These are phyloP conservation scores for Holacanthella duospinosa DNA, from an alignment of 2,888 invertebrate species.

Conservation along the genomic window DNA sequence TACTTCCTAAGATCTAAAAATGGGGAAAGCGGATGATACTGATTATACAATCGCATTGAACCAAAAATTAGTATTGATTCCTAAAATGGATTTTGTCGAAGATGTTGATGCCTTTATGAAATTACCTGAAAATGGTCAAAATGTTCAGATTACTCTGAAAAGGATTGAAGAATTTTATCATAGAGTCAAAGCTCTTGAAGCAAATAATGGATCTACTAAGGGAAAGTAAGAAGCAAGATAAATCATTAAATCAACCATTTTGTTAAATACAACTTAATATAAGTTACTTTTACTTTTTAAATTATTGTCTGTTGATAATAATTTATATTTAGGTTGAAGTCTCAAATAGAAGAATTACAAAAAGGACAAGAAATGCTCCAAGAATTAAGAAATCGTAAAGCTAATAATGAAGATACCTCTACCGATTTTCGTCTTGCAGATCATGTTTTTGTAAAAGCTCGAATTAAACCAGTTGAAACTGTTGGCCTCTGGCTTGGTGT, in stretches of 20 bases:
- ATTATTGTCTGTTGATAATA: neutral
- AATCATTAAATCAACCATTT: too few species aligned
- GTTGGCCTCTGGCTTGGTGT: slow-evolving; percentile 60
- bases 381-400: slow-evolving; percentile 66
- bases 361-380: slow-evolving; percentile 84
- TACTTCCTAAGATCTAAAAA: neutral
- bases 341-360: slow-evolving; percentile 89
- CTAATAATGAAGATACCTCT: slow-evolving; percentile 56
- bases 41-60: neutral
- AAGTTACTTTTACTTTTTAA: too few species aligned
- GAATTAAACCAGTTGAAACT: slow-evolving; percentile 76
- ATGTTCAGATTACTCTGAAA: slow-evolving; percentile 74
- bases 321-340: slow-evolving; percentile 52
- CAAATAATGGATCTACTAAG: slow-evolving; percentile 74
- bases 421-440: slow-evolving; percentile 87
- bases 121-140: slow-evolving; percentile 64
- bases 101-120: slow-evolving; percentile 92
- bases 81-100: slow-evolving; percentile 46
- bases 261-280: too few species aligned
- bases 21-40: slow-evolving; percentile 13
- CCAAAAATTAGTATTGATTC: slow-evolving; percentile 12
- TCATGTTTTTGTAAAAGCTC: slow-evolving; percentile 77
- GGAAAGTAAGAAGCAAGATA: slow-evolving; percentile 49
- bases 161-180: slow-evolving; percentile 84
- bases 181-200: slow-evolving; percentile 96